phyloP scores from a whole-genome alignment of 1,140 invertebrate genomes.

The Aphaenogaster rudis region DNA sequence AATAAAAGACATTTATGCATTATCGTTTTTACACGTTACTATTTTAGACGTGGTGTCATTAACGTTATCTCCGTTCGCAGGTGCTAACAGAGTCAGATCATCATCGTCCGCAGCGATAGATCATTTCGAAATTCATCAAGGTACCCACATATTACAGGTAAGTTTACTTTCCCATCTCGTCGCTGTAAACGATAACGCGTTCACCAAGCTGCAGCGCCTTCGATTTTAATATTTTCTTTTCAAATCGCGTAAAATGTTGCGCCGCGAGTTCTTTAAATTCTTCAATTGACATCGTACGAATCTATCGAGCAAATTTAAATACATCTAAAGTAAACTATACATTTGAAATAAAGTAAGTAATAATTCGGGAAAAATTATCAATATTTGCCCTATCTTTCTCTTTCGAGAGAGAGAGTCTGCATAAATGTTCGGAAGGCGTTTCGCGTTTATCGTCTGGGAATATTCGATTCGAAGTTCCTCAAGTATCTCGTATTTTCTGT shows the following conservation, averaged over 20 bases:
- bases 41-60: slow-evolving; percentile 77
- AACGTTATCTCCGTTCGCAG: slow-evolving; percentile 86
- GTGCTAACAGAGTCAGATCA: slow-evolving; percentile 90
- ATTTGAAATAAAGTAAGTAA: not conserved
- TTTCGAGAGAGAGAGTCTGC: not conserved
- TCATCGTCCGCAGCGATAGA: slow-evolving; percentile 91
- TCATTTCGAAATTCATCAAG: slow-evolving; percentile 98
- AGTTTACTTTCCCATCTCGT: slow-evolving; percentile 56
- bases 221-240: not conserved
- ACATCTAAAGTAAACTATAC: not conserved
- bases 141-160: slow-evolving; percentile 98
- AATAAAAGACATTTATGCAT: not conserved
- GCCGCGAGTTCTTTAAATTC: not conserved
- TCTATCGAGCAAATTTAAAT: slow-evolving; percentile 8
- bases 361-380: not conserved
- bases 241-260: not conserved
- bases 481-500: slow-evolving; percentile 80
- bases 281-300: not conserved
- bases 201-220: not conserved
- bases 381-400: not conserved
- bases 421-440: not conserved
- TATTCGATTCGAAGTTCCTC: slow-evolving; percentile 15
- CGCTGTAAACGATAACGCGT: not conserved
- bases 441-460: not conserved
- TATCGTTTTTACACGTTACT: not conserved